A percentile compares a stretch with the other conserved stretches of the same genome.
phyloP scores from a whole-genome alignment of 1,140 invertebrate species.

The Campoletis sonorensis region DNA sequence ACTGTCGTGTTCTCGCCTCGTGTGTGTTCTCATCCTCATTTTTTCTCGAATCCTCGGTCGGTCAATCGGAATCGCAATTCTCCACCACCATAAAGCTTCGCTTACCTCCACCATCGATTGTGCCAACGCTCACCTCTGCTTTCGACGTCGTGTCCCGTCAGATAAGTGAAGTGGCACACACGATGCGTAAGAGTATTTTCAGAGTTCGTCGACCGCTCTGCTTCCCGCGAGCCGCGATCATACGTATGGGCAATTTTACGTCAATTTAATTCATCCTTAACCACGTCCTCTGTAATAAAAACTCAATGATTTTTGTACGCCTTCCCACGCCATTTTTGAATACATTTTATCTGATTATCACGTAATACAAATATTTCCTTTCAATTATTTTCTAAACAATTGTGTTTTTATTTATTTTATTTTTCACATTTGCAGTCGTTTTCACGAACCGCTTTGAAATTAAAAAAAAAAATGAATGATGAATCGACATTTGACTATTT shows the following conservation, averaged over 20 bases:
- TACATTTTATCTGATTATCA: neutral
- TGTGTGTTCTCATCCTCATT: neutral
- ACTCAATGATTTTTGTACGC: neutral
- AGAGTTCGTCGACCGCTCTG: conserved; percentile 73
- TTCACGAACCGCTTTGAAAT: too few relatives aligned
- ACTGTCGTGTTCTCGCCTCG: neutral
- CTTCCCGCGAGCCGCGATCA: conserved; percentile 57
- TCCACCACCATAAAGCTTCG: conserved; percentile 16
- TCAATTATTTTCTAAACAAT: too few relatives aligned
- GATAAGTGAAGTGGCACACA: conserved; percentile 74
- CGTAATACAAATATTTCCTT: too few relatives aligned
- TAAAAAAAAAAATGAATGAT: too few relatives aligned
- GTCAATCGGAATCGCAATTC: conserved; percentile 40
- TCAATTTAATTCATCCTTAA: neutral
- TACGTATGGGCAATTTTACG: neutral
- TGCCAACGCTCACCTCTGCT: conserved; percentile 39
- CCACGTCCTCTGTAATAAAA: neutral
- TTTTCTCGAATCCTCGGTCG: conserved; percentile 10
- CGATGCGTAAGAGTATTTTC: conserved; percentile 74
- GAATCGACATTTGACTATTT: too few relatives aligned
- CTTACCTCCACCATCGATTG: conserved; percentile 4
- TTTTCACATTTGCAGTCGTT: too few relatives aligned
- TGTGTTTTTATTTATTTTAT: too few relatives aligned
- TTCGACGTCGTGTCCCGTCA: conserved; percentile 52
- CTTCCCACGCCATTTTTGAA: neutral